Percentiles rank a stretch among this genome's conserved stretches.
phyloP scores from a whole-genome alignment of 2,797 vertebrate genomes.

The Megalops cyprinoides region DNA sequence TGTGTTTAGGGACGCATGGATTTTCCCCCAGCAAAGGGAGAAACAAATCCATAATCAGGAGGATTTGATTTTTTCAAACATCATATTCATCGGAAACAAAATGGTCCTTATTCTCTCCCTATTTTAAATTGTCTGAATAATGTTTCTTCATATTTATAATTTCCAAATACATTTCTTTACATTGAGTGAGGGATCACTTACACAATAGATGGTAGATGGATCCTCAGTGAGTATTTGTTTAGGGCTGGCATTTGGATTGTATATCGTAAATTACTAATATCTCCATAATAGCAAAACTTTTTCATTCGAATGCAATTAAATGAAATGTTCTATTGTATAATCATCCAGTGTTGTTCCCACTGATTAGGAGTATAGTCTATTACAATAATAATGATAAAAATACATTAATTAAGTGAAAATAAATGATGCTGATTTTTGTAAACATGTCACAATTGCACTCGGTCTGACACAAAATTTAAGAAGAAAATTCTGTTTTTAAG shows the following conservation, averaged over 20 bases:
- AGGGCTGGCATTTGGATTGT: not conserved
- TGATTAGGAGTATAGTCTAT: not conserved
- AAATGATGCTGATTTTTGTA: no score
- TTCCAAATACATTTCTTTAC: slow-evolving; percentile 65
- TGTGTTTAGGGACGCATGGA: slow-evolving; percentile 86
- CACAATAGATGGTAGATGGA: slow-evolving; percentile 10
- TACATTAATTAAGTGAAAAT: no score
- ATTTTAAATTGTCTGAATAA: slow-evolving; percentile 54
- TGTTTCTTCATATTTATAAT: slow-evolving; percentile 63
- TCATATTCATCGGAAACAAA: slow-evolving; percentile 79
- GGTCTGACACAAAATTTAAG: not conserved
- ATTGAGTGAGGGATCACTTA: slow-evolving; percentile 49
- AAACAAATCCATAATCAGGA: slow-evolving; percentile 86
- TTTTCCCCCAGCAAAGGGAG: slow-evolving; percentile 82
- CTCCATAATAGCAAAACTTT: not conserved
- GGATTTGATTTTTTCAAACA: slow-evolving; percentile 85
- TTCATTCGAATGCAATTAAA: not conserved
- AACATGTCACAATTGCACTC: no score
- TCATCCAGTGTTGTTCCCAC: not conserved
- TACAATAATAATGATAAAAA: not conserved
- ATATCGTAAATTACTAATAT: not conserved
- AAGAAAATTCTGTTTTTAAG: not conserved
- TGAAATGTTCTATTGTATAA: not conserved
- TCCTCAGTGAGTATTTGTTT: not conserved
- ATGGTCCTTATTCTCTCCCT: slow-evolving; percentile 61